phyloP scores from a whole-genome alignment of 2,113 vertebrate genomes.

The Anthoscopus minutus region DNA sequence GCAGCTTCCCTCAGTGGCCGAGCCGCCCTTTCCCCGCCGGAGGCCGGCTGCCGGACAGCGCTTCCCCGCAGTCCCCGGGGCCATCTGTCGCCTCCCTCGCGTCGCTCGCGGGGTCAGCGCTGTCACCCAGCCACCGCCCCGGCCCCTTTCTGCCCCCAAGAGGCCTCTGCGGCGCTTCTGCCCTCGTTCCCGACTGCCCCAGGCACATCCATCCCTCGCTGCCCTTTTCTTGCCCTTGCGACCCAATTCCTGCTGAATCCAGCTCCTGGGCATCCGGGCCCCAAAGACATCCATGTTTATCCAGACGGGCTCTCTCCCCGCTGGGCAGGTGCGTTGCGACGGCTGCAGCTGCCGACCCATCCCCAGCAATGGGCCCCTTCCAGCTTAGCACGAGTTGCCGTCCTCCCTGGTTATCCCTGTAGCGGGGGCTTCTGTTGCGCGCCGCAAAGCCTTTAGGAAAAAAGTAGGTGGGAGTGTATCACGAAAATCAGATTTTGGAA shows the following conservation, averaged over 20 bases:
- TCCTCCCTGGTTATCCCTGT: not conserved
- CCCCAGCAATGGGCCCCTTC: not conserved
- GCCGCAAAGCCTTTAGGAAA: not conserved
- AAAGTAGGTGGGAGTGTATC: not conserved
- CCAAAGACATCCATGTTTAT: fast-evolving
- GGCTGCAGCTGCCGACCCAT: not conserved
- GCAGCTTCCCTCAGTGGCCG: not conserved
- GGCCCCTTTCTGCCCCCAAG: not conserved
- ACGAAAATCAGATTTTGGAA: not conserved
- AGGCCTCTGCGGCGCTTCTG: not conserved
- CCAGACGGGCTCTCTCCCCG: not conserved
- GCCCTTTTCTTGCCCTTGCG: not conserved
- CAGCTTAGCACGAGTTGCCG: not conserved
- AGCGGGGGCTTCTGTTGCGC: not conserved
- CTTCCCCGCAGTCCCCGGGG: fast-evolving
- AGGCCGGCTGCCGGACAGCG: fast-evolving
- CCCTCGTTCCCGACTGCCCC: not conserved
- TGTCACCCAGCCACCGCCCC: fast-evolving
- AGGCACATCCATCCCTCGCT: not conserved
- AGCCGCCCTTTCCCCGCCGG: not conserved
- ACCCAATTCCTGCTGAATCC: not conserved
- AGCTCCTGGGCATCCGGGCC: not conserved
- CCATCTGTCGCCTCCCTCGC: fast-evolving
- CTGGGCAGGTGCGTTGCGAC: not conserved
- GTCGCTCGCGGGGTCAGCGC: not conserved